phyloP scores from a whole-genome alignment of 1,140 invertebrate species.

The Pachypeltis micranthus region DNA sequence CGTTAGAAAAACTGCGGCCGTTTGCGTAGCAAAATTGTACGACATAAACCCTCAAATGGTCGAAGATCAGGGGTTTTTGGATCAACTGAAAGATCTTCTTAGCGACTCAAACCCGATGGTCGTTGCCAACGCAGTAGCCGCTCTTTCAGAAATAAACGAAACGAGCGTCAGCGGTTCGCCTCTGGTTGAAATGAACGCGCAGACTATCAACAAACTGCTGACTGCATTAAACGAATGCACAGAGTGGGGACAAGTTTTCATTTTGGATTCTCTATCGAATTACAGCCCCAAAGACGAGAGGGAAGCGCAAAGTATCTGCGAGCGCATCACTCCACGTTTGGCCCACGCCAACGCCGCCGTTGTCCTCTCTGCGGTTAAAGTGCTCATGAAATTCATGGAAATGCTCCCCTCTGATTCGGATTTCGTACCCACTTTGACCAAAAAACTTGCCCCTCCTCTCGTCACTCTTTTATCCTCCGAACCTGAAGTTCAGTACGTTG shows the following conservation, averaged over 20 bases:
- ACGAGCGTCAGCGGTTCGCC: slow-evolving; percentile 84
- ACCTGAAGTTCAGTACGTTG: slow-evolving; percentile 98
- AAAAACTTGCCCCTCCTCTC: slow-evolving; percentile 96
- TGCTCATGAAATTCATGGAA: slow-evolving; percentile 95
- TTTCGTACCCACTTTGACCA: slow-evolving; percentile 85
- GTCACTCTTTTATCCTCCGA: slow-evolving; percentile 96
- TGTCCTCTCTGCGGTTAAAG: slow-evolving; percentile 97
- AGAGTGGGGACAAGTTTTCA: slow-evolving; percentile 99
- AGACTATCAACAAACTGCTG: slow-evolving; percentile 95
- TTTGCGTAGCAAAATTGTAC: slow-evolving; percentile 97
- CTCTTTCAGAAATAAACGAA: slow-evolving; percentile 97
- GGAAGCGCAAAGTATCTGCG: slow-evolving; percentile 98
- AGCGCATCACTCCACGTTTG: slow-evolving; percentile 91
- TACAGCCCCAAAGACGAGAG: slow-evolving; percentile 94
- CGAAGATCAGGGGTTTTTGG: slow-evolving; percentile 96
- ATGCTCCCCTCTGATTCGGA: slow-evolving; percentile 88
- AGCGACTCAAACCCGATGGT: slow-evolving; percentile 99
- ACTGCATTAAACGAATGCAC: slow-evolving; percentile 99
- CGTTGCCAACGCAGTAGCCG: slow-evolving; percentile 98
- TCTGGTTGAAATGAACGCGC: slow-evolving; percentile 92
- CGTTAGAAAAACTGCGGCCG: slow-evolving; percentile 97
- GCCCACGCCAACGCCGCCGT: slow-evolving; percentile 99
- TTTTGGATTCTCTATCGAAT: slow-evolving; percentile 93
- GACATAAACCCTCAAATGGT: slow-evolving; percentile 97
- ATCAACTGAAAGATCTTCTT: slow-evolving; percentile 90